Percentiles rank a stretch among this genome's conserved stretches.
phyloP scores from a whole-genome alignment of 1,140 invertebrate genomes.

The Frieseomelitta varia region DNA sequence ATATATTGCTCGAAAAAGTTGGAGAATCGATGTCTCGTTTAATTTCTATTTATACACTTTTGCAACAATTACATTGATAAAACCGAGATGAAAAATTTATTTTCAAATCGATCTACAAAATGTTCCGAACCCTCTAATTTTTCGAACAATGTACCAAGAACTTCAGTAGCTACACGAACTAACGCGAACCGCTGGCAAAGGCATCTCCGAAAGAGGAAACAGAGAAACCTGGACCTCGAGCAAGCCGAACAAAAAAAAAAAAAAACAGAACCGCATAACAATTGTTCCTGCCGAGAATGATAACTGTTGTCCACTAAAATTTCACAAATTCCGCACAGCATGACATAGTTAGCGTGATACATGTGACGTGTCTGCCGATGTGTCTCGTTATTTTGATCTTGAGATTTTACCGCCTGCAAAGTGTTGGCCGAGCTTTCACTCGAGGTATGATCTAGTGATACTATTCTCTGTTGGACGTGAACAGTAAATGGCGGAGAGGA shows the following conservation, averaged over 20 bases:
- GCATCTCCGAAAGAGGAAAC: background rate
- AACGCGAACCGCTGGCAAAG: background rate
- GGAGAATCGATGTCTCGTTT: background rate
- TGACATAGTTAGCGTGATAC: slow-evolving; percentile 37
- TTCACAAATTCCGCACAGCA: slow-evolving; percentile 29
- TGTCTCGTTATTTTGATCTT: slow-evolving; percentile 28
- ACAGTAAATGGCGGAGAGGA: slow-evolving; percentile 33
- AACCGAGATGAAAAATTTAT: no score
- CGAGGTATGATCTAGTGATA: slow-evolving; percentile 14
- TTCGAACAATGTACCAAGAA: background rate
- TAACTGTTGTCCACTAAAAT: slow-evolving; percentile 12
- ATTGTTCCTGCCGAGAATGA: background rate
- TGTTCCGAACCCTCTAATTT: background rate
- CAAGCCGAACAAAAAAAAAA: background rate
- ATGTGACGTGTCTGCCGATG: slow-evolving; percentile 19
- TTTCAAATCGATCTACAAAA: background rate
- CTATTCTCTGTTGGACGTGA: slow-evolving; percentile 46
- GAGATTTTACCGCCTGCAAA: slow-evolving; percentile 43
- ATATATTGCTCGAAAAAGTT: background rate
- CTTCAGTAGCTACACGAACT: slow-evolving; percentile 1
- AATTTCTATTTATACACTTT: background rate
- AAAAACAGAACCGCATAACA: background rate
- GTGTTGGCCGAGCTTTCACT: slow-evolving; percentile 1
- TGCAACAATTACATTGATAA: background rate
- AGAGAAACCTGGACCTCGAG: slow-evolving; percentile 13